phyloP scores from a whole-genome alignment of 2,888 invertebrate genomes.

The Ptychoptera albimana region DNA sequence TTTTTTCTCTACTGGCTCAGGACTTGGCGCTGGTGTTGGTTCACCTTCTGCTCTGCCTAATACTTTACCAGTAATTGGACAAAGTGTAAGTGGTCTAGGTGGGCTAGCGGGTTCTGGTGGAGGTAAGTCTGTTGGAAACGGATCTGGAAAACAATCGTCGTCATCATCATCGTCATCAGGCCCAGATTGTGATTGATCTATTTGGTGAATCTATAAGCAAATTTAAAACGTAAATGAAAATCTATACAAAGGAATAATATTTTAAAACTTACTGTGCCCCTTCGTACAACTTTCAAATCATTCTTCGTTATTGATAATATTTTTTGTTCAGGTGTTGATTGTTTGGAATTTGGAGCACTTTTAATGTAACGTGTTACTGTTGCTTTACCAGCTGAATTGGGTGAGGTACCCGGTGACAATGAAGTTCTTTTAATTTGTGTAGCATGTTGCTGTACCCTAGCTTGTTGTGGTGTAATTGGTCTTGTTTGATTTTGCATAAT shows the following conservation, averaged over 20 bases:
- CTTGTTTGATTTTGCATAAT: not conserved
- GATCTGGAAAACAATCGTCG: constrained; percentile 47
- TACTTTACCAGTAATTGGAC: constrained; percentile 45
- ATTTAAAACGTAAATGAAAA: not conserved
- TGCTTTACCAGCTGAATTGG: constrained; percentile 9
- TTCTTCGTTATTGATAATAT: not conserved
- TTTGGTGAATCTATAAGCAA: not conserved
- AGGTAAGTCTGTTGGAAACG: constrained; percentile 32
- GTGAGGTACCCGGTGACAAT: constrained; percentile 1
- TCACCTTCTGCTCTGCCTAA: constrained; percentile 44
- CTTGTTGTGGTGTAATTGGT: not conserved
- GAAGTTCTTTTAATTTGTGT: not conserved
- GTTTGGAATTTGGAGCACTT: constrained; percentile 7
- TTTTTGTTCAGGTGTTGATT: constrained; percentile 28
- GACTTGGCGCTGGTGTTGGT: constrained; percentile 40
- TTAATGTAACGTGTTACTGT: constrained; percentile 13
- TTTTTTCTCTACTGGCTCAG: constrained; percentile 24
- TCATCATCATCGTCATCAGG: constrained; percentile 30
- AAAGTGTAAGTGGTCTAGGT: constrained; percentile 50
- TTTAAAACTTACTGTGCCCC: not conserved
- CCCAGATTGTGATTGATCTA: constrained; percentile 11
- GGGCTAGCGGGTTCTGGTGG: constrained; percentile 36
- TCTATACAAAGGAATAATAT: not conserved
- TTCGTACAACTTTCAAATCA: not conserved
- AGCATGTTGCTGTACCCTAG: not conserved